Base-by-base conservation (phyloP, 2,797 vertebrate genomes). In the Anolis apletophallus region DNA sequence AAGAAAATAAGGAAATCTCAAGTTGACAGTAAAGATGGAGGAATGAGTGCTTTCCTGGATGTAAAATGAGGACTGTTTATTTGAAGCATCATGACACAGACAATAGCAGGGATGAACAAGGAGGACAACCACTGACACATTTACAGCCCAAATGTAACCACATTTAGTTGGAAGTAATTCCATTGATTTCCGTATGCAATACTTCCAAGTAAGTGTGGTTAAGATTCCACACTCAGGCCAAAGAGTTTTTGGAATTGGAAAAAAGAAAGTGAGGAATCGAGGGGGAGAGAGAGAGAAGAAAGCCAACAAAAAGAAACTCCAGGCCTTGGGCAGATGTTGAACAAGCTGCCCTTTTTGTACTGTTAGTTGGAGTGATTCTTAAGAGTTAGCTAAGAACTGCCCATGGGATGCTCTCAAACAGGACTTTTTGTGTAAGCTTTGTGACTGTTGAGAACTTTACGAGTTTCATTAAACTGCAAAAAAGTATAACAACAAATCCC, bases 361-460 rank as follows among this genome's bases (percentile, higher is more conserved):
- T 64, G 29, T 55, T 80, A 86, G 76, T 83, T 88, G 74, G 73
- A 90, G 55, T 55, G 81, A 88, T 87, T 68, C 77, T 74, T 78
- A 54, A 14, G 34, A 88, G 12, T 85, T 55, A 74, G 46, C 87
- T 87, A 34, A 3, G 0, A 76, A 80, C 29, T 8, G 81, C 80
- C 78, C 73, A 54, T 68, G 67, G 84, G 64, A 36, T 85, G 75
- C 29, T 82, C 81, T 76, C 21, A 0, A 87, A 83, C 81, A 32
- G 3, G 0, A 59, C 67, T 90, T 0, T 0, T 76, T 82, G 55
- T 1, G 0, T 77, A 23, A 23, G 87, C 68, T 92, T 81, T 89
- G 82, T 92, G 90, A 94, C 84, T 90, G 78, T 91, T 92, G 88
- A 87, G 90, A 90, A 91, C 88, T 82, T 88, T 85, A 84, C 21